A percentile compares a stretch with the other conserved stretches of the same genome.
Conservation (phyloP, 2,888 invertebrate species). For the Tenodera sinensis region DNA sequence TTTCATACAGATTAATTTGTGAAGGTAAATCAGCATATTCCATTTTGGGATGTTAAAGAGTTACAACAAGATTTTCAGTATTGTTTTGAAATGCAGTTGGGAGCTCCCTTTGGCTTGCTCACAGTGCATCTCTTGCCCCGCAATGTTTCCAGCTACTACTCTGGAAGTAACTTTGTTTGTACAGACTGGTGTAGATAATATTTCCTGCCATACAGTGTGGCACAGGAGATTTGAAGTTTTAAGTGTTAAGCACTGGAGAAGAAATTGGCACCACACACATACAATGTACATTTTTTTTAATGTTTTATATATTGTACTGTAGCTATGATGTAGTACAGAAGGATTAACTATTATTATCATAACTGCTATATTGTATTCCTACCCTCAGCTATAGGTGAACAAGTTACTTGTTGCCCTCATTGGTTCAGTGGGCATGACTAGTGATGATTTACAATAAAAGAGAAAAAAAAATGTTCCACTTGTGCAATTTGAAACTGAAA, state of each 20-base stretch:
- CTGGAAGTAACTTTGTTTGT: not conserved
- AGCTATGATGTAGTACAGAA: not conserved
- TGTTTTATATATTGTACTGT: not conserved
- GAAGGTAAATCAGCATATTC: no score
- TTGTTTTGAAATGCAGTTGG: not conserved
- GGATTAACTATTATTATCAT: not conserved
- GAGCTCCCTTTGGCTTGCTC: not conserved
- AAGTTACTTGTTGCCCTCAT: not conserved
- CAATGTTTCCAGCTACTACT: not conserved
- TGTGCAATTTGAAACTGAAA: not conserved
- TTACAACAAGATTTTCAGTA: not conserved
- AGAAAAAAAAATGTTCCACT: not conserved
- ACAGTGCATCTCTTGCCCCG: not conserved
- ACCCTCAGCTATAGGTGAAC: not conserved
- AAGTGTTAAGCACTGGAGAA: not conserved
- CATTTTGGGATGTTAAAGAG: no score
- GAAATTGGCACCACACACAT: not conserved
- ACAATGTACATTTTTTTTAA: not conserved
- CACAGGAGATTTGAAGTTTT: not conserved
- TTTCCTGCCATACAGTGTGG: not conserved
- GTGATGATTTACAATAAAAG: not conserved
- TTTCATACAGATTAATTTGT: no score
- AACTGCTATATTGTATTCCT: not conserved
- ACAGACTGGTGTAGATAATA: not conserved
- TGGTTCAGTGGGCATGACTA: not conserved